These are phyloP conservation scores for Phylloscopus whistleri DNA, from an alignment of 2,113 vertebrate species.

Conservation along the genomic window DNA sequence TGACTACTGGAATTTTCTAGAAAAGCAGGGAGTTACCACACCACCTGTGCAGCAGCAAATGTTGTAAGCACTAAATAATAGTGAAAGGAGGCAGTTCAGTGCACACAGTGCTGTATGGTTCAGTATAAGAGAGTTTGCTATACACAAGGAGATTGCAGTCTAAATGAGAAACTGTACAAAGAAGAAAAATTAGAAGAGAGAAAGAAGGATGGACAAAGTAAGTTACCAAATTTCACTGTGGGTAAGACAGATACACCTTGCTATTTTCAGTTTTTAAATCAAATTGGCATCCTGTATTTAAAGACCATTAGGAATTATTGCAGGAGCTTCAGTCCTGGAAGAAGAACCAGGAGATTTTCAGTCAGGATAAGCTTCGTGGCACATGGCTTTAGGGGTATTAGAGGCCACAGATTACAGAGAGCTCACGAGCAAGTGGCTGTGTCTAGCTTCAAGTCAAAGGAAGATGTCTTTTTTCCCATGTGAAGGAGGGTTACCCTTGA, in stretches of 20 bases:
- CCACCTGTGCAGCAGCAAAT: background rate
- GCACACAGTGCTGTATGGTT: background rate
- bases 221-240: background rate
- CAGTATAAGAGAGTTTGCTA: background rate
- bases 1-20: background rate
- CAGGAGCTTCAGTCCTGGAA: background rate
- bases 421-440: background rate
- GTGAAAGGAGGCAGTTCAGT: background rate
- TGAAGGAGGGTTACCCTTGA: background rate
- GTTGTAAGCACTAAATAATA: background rate
- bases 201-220: background rate
- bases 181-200: background rate
- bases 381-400: background rate
- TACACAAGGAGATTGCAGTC: background rate
- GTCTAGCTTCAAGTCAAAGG: background rate
- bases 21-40: background rate
- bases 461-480: background rate
- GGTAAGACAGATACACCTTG: background rate
- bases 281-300: background rate
- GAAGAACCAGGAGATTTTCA: background rate
- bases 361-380: background rate
- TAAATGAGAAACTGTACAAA: background rate
- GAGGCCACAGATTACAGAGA: background rate
- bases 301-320: background rate
- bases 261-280: background rate